Percentiles rank a stretch among this genome's conserved stretches.
These are phyloP conservation scores for Salticus scenicus DNA, from an alignment of 2,888 invertebrate genomes.

Conservation along the genomic window DNA sequence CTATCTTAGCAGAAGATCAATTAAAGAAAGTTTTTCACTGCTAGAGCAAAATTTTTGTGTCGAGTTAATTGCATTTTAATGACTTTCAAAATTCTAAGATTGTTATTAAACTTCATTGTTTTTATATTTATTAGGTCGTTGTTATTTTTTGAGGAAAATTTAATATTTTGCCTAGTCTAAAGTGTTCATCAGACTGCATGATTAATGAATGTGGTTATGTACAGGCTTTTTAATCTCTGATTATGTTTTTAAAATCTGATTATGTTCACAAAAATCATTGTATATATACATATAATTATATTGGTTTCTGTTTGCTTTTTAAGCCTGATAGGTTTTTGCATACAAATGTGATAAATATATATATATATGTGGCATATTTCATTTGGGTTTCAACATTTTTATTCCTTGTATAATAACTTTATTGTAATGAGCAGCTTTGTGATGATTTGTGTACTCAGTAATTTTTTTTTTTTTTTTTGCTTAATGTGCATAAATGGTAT, in stretches of 20 bases:
- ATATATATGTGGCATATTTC: conserved; percentile 4
- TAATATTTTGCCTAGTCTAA: conserved; percentile 42
- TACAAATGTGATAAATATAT: conserved; percentile 24
- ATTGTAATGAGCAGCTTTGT: background rate
- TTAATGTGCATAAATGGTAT: too few species aligned
- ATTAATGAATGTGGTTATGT: conserved; percentile 30
- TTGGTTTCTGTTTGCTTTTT: conserved; percentile 25
- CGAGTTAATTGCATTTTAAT: background rate
- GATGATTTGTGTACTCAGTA: background rate
- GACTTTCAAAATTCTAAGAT: background rate
- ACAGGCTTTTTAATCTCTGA: conserved; percentile 28
- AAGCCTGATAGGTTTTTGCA: conserved; percentile 30
- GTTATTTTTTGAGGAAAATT: conserved; percentile 14
- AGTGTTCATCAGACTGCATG: conserved; percentile 24
- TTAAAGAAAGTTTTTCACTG: conserved; percentile 3
- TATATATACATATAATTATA: conserved; percentile 36
- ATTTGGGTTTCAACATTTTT: background rate
- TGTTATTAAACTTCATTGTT: background rate
- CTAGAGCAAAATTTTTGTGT: conserved; percentile 12
- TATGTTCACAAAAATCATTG: conserved; percentile 38
- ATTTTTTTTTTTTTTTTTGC: too few species aligned
- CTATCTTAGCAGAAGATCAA: background rate
- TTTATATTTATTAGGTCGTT: conserved; percentile 13
- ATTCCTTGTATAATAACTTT: background rate
- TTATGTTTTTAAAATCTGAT: conserved; percentile 20